Percentiles rank a stretch among this genome's conserved stretches.
These are phyloP conservation scores for Glyptemys insculpta DNA, from an alignment of 2,797 vertebrate species.

Conservation along the genomic window DNA sequence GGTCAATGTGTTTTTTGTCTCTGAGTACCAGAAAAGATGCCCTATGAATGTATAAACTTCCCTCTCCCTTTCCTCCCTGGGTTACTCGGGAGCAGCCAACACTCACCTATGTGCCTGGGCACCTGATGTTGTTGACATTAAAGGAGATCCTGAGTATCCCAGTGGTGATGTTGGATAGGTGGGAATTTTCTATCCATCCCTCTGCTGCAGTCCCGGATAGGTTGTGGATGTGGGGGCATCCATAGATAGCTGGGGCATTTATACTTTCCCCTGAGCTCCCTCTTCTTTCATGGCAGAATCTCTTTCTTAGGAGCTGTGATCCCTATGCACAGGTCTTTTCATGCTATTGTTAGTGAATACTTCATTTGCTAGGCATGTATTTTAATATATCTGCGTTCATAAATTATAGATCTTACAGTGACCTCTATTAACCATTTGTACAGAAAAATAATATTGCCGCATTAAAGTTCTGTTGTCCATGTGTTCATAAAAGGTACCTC, in stretches of 20 bases:
- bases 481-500: slow-evolving; percentile 9
- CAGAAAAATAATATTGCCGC: not conserved
- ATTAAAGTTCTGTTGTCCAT: not conserved
- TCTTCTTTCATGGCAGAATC: not conserved
- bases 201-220: not conserved
- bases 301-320: not conserved
- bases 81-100: too few relatives aligned
- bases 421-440: not conserved
- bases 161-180: too few relatives aligned
- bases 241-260: not conserved
- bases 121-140: too few relatives aligned
- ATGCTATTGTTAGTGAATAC: not conserved
- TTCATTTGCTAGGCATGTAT: not conserved
- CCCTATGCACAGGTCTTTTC: not conserved
- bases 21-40: not conserved
- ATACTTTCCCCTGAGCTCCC: not conserved
- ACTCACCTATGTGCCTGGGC: too few relatives aligned
- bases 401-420: slow-evolving; percentile 7
- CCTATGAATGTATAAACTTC: not conserved
- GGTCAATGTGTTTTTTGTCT: not conserved
- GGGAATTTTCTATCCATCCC: too few relatives aligned
- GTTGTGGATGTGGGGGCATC: not conserved
- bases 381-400: slow-evolving; percentile 7
- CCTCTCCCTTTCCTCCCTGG: too few relatives aligned
- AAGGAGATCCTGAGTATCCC: too few relatives aligned